Conservation (phyloP, 2,888 invertebrate genomes). For the Xylota segnis region DNA sequence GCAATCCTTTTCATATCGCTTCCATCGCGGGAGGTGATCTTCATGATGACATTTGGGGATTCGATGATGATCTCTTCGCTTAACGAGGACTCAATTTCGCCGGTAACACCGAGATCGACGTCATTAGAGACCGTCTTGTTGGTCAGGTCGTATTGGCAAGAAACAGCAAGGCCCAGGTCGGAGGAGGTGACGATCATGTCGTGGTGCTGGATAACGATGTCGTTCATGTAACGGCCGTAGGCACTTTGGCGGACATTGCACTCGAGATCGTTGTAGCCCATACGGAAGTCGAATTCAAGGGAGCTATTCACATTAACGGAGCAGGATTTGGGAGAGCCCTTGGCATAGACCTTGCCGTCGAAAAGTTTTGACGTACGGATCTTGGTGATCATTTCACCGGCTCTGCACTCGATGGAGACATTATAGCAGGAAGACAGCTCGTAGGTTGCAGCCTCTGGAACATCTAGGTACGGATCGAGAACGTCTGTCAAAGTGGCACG, state of each 20-base stretch:
- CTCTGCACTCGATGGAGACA: constrained; percentile 95
- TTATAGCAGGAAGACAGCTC: constrained; percentile 97
- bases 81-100: constrained; percentile 93
- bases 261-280: constrained; percentile 96
- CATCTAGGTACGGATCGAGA: constrained; percentile 94
- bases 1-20: constrained; percentile 94
- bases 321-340: constrained; percentile 96
- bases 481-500: constrained; percentile 94
- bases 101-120: constrained; percentile 94
- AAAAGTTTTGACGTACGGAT: constrained; percentile 96
- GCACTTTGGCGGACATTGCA: constrained; percentile 95
- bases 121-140: constrained; percentile 97
- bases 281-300: constrained; percentile 94
- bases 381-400: constrained; percentile 96
- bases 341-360: constrained; percentile 97
- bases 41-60: constrained; percentile 97
- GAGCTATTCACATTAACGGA: constrained; percentile 94
- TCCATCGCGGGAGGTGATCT: constrained; percentile 93
- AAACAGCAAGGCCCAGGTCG: constrained; percentile 96
- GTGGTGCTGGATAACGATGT: constrained; percentile 97
- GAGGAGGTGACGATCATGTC: constrained; percentile 97
- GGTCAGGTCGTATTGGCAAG: constrained; percentile 96
- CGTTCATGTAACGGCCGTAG: constrained; percentile 93
- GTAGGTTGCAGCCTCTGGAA: constrained; percentile 95
- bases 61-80: constrained; percentile 96